Base-by-base conservation (phyloP, 2,113 vertebrate genomes). In the Lampris incognitus region DNA sequence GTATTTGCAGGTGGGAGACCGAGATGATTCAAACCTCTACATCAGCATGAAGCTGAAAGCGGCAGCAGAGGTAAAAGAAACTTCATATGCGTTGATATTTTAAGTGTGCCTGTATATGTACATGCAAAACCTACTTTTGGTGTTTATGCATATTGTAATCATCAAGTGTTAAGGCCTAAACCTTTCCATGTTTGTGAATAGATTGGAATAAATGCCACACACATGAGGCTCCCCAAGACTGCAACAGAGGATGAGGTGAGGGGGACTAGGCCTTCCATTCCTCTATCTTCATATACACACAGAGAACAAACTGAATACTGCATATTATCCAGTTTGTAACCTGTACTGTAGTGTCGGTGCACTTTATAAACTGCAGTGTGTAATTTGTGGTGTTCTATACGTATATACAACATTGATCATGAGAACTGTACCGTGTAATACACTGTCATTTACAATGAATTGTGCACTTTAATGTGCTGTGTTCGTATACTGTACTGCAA, bases 11-110 rank as follows among this genome's bases (percentile, higher is more conserved):
- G 97, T 99, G 90, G 98, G 98, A 77, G 91, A 98, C 91, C 90
- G 97, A 48, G 97, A 98, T 70, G 98, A 99, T 92, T 99, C 98
- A 4, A 99, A 98, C 89, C 93, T 99, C 78, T 99, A 98, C 90
- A 98, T 99, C 91, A 97, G 94, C 70, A 94, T 98, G 98, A 99
- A 99, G 89, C 82, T 98, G 84, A 99, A 99, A 86, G 98, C 98
- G 82, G 98, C 98, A 81, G 94, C 95, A 61, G 97, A 99, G 97
- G 98, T 98, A 94, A 89, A 63, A 3, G 38, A 7, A 44, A 24
- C 24, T 24, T 24, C 24, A 24, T 24, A 24, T 24, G 24, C 24
- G 24, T 24, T 24, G 5, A n/a, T 39, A 42, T n/a, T 42, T 36
- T 10, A 2, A 66, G 5, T 0, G 5, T 63, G 52, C 3, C 7